Conservation (phyloP, 2,113 vertebrate species). For the Entelurus aequoreus region DNA sequence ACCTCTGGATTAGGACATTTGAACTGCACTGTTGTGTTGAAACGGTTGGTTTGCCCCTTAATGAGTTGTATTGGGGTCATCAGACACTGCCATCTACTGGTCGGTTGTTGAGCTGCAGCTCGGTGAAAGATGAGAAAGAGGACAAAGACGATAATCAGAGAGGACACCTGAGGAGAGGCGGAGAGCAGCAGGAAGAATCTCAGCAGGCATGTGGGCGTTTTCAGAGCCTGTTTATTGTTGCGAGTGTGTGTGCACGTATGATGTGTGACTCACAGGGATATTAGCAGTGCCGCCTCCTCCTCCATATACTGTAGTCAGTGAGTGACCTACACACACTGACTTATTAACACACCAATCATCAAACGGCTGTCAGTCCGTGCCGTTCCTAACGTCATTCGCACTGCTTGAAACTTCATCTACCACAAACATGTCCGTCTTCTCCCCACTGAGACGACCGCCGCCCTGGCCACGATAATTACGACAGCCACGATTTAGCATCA, state of each 20-base stretch:
- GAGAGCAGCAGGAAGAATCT: conserved; percentile 20
- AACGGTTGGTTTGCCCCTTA: too few relatives aligned
- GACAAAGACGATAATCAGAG: conserved; percentile 10
- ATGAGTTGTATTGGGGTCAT: too few relatives aligned
- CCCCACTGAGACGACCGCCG: conserved; percentile 55
- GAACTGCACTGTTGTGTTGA: too few relatives aligned
- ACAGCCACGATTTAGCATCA: conserved; percentile 73
- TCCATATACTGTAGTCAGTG: conserved; percentile 24
- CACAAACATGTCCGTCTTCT: conserved; percentile 29
- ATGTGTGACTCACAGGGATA: conserved; percentile 46
- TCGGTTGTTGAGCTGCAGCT: neutral
- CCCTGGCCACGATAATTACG: conserved; percentile 58
- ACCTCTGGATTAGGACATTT: too few relatives aligned
- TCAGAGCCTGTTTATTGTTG: conserved; percentile 30
- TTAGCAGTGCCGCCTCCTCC: conserved; percentile 20
- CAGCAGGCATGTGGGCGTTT: conserved; percentile 31
- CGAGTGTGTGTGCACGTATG: conserved; percentile 7
- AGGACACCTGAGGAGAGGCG: conserved; percentile 19
- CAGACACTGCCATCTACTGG: too few relatives aligned
- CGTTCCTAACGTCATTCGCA: too few relatives aligned
- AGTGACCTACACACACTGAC: conserved; percentile 9
- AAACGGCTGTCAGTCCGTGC: conserved; percentile 43
- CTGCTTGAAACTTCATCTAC: conserved; percentile 12
- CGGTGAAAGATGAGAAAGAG: conserved; percentile 21
- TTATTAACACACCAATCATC: conserved; percentile 11